Evolutionary conservation across 2,888 invertebrate species (phyloP), one percentile per base, ranked within the genome.

Genomic region (Hymenopus coronatus): DNA sequence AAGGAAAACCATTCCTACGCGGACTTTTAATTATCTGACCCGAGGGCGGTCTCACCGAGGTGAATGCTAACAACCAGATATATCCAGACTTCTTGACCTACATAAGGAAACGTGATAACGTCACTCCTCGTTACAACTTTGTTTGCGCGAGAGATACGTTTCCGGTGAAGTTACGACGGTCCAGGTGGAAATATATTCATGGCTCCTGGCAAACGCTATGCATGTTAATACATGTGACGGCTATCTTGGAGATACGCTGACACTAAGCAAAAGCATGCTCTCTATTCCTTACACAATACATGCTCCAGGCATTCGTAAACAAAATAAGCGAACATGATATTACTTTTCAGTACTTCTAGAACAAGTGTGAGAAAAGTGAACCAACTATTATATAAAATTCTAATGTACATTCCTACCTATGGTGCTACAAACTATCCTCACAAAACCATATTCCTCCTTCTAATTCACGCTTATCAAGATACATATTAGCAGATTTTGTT

Each of bases 1-100:
- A 15, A 70, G 25, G 54, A 25, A 70, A 70, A 25, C 54, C 54
- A 70, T 70, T 70, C 82, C 70, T 88, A 30, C 82, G 85, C 85
- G 27, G 88, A 89, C 84, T 89, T 89, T 89, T 89, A 89, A 89
- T 89, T 88, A 89, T 83, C 89, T 40, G 82, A 87, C 82, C 87
- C 82, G 25, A 28, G 82, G 33, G 84, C 54, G 81, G 54, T 30
- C 85, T 46, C 88, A 46, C 86, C 82, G 89, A 85, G 86, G 85
- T 85, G 89, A 89, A 89, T 89, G 86, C 54, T 70, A 70, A 70
- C 54, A 70, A 20, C 54, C 6, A 70, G 54, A 25, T 70, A 70
- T 70, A 70, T 70, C 54, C 54, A 70, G 54, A 70, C 54, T 70
- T 70, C 54, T 70, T 70, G 54, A 70, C 54, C 54, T 70, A 70